Evolutionary conservation across 2,113 vertebrate species (phyloP), one percentile per base, ranked within the genome.

Genomic region (Lepisosteus osseus): DNA sequence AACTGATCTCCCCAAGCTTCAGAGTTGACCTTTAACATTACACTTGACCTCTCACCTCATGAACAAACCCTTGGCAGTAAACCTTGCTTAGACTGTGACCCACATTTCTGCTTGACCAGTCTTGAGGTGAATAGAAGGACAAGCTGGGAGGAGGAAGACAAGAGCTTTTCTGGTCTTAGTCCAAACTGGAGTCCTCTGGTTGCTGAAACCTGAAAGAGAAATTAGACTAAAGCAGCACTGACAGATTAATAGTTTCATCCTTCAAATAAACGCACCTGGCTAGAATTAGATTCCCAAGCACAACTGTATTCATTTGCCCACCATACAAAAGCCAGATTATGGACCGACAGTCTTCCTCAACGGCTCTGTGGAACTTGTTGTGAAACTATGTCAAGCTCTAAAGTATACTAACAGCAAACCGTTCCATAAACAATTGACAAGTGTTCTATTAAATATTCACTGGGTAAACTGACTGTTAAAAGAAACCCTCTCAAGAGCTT

Each of bases 31-130:
- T 91, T 79, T 90, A 86, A 87, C 87, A 84, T 80, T 77, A 80
- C 85, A 90, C 89, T 91, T 92, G 89, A 91, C 86, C 89, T 69
- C 44, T 71, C 77, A 81, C 82, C 86, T 81, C 74, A 67, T 77
- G 76, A 86, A 82, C 79, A 80, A 84, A 83, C 77, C 80, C 73
- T 76, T 79, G 76, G 76, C 81, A 83, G 80, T 86, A 70, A 72
- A 79, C 83, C 82, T 79, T 85, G 81, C 77, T 85, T 82, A 74
- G 68, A 73, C 82, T 84, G 74, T 83, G 85, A 82, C 77, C 68
- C 82, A 78, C 78, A 75, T 81, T 76, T 79, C 72, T 69, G 81
- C 84, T 83, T 85, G 77, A 82, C 74, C 78, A 73, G 65, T 74
- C 78, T 74, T 72, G 69, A 70, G 67, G 75, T 68, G 69, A 84